Evolutionary conservation across 1,140 invertebrate genomes (phyloP).

Genomic region (Diabrotica undecimpunctata): DNA sequence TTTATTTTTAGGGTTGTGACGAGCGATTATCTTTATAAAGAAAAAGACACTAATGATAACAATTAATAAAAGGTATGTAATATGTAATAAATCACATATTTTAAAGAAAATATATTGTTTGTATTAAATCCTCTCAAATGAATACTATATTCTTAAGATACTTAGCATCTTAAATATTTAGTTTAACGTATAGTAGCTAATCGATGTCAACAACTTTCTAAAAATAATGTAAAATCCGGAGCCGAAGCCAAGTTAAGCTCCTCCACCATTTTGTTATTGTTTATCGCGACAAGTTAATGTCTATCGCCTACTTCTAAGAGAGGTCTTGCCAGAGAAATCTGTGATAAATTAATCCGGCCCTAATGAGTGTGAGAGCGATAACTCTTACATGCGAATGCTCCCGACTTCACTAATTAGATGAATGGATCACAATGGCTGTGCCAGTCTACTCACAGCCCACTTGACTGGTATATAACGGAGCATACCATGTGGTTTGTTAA

Average conservation of each 20-base stretch:
- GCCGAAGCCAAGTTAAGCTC: not conserved
- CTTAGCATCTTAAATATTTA: too few species aligned
- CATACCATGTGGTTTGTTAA: slow-evolving; percentile 39
- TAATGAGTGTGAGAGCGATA: slow-evolving; percentile 47
- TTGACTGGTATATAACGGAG: slow-evolving; percentile 35
- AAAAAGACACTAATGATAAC: too few species aligned
- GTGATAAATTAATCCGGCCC: slow-evolving; percentile 38
- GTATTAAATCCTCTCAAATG: too few species aligned
- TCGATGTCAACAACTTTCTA: too few species aligned
- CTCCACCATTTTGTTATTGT: slow-evolving; percentile 25
- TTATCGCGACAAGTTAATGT: slow-evolving; percentile 12
- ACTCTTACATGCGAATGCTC: slow-evolving; percentile 42
- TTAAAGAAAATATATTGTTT: too few species aligned
- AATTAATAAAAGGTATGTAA: too few species aligned
- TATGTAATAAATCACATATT: too few species aligned
- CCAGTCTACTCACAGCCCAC: slow-evolving; percentile 25
- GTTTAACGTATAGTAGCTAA: too few species aligned
- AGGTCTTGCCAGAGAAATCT: slow-evolving; percentile 16
- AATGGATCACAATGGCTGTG: slow-evolving; percentile 40
- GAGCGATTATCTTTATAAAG: too few species aligned
- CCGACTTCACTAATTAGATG: slow-evolving; percentile 45
- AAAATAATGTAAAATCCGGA: too few species aligned
- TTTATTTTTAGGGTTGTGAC: too few species aligned
- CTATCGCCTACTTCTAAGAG: not conserved
- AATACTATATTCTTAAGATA: too few species aligned